Conservation (phyloP, 2,888 invertebrate genomes). For the Cordilura impudica region DNA sequence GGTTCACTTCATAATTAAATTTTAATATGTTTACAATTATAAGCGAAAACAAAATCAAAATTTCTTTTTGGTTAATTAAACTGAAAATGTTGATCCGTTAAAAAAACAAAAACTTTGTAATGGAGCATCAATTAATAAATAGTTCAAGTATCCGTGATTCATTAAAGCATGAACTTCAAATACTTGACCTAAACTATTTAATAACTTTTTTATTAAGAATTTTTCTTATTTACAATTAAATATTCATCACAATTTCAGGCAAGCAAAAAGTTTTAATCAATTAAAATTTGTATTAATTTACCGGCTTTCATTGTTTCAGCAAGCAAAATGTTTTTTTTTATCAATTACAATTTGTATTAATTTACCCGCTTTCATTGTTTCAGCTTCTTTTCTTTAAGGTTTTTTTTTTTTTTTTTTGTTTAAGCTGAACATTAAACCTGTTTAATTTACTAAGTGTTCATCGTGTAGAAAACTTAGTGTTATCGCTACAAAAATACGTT, state of each 20-base stretch:
- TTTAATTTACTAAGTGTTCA: constrained; percentile 31
- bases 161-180: background rate
- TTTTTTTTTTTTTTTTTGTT: too few relatives aligned
- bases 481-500: background rate
- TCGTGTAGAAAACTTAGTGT: background rate
- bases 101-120: background rate
- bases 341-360: background rate
- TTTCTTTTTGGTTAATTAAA: constrained; percentile 39
- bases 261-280: too few relatives aligned
- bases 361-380: background rate
- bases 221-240: too few relatives aligned
- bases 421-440: constrained; percentile 1
- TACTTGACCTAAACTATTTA: too few relatives aligned
- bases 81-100: constrained; percentile 13
- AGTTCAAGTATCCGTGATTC: constrained; percentile 12
- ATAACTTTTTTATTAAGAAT: too few relatives aligned
- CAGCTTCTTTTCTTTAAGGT: background rate
- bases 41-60: background rate
- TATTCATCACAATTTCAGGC: too few relatives aligned
- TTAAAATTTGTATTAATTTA: too few relatives aligned
- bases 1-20: constrained; percentile 44
- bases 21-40: constrained; percentile 9
- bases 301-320: too few relatives aligned
- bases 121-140: background rate
- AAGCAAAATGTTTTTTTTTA: too few relatives aligned